Conservation (phyloP, 2,888 invertebrate genomes). For the Brachynemurus nebulosus region DNA sequence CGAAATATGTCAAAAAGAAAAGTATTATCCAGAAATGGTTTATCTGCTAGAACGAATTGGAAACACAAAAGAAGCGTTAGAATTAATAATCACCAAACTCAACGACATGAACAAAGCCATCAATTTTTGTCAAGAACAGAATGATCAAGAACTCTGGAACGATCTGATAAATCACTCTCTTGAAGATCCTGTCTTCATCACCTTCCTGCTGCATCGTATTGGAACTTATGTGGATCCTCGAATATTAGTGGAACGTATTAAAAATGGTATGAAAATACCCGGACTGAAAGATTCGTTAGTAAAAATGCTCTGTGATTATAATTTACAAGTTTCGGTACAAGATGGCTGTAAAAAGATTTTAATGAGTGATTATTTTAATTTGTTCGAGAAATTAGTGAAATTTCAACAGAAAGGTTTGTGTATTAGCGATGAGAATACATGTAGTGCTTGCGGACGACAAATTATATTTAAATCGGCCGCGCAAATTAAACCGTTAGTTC, state of each 20-base stretch:
- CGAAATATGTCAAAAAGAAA: slow-evolving; percentile 68
- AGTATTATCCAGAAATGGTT: slow-evolving; percentile 84
- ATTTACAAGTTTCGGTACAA: slow-evolving; percentile 77
- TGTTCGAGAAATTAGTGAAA: slow-evolving; percentile 66
- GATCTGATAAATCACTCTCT: slow-evolving; percentile 79
- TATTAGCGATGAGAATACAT: slow-evolving; percentile 59
- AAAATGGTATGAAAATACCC: slow-evolving; percentile 71
- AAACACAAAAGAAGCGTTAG: slow-evolving; percentile 78
- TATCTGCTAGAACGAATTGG: slow-evolving; percentile 83
- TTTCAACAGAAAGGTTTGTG: slow-evolving; percentile 67
- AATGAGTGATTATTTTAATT: slow-evolving; percentile 77
- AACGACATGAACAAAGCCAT: slow-evolving; percentile 89
- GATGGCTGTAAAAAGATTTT: slow-evolving; percentile 84
- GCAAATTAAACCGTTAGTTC: slow-evolving; percentile 54
- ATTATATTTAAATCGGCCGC: slow-evolving; percentile 51
- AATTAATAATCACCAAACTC: slow-evolving; percentile 71
- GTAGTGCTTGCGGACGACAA: slow-evolving; percentile 64
- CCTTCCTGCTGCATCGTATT: slow-evolving; percentile 54
- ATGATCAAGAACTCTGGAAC: slow-evolving; percentile 86
- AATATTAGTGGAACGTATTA: slow-evolving; percentile 70
- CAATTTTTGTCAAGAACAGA: slow-evolving; percentile 91
- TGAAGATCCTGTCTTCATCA: slow-evolving; percentile 66
- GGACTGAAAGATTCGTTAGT: slow-evolving; percentile 81
- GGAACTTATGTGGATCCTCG: slow-evolving; percentile 85
- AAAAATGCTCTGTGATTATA: slow-evolving; percentile 92